These are phyloP conservation scores for Diuraphis noxia DNA, from an alignment of 1,140 invertebrate genomes.

Conservation along the genomic window DNA sequence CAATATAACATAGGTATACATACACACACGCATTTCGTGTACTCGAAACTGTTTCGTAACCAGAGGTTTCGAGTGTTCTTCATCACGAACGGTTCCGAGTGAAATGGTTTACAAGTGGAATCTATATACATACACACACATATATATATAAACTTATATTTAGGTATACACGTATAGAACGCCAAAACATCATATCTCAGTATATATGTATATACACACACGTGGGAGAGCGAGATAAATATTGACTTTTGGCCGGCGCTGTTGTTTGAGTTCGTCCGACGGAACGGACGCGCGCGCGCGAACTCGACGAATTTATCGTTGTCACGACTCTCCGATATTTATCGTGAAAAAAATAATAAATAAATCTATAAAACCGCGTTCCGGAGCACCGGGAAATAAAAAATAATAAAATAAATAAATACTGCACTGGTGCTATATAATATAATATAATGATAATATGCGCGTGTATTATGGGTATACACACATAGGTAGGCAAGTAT, in stretches of 20 bases:
- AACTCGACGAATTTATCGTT: slow-evolving; percentile 25
- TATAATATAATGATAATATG: background rate
- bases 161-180: background rate
- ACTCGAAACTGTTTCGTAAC: slow-evolving; percentile 41
- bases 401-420: slow-evolving; percentile 9
- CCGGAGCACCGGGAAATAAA: slow-evolving; percentile 14
- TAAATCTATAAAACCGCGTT: background rate
- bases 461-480: background rate
- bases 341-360: background rate
- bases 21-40: background rate
- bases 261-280: slow-evolving; percentile 26
- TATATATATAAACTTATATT: background rate
- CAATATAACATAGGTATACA: background rate
- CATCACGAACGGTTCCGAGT: slow-evolving; percentile 21
- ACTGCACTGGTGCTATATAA: background rate
- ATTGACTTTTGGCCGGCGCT: slow-evolving; percentile 38
- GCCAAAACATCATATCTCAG: background rate
- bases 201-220: background rate
- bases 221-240: slow-evolving; percentile 21
- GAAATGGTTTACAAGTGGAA: slow-evolving; percentile 26
- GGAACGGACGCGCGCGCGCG: background rate
- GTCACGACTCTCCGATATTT: slow-evolving; percentile 15
- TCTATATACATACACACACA: background rate
- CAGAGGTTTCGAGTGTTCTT: slow-evolving; percentile 23
- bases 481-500: no score